phyloP scores from a whole-genome alignment of 1,140 invertebrate species.

The Pseudomyrmex cubaensis region DNA sequence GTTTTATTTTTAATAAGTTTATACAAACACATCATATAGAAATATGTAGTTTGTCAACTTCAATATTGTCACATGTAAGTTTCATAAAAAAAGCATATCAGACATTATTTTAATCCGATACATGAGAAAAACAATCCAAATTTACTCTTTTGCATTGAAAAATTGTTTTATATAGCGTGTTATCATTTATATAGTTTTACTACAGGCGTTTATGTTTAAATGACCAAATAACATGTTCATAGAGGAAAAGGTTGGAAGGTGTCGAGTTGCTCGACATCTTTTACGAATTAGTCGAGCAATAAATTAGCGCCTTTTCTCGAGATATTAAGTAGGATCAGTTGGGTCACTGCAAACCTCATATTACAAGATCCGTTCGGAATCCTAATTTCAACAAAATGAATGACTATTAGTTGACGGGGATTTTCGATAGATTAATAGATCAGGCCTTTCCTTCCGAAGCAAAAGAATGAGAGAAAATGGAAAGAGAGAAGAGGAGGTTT shows the following conservation, averaged over 20 bases:
- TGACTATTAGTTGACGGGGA: constrained; percentile 60
- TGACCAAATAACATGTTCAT: background rate
- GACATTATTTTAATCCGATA: no score
- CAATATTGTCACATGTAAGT: no score
- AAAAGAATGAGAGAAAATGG: background rate
- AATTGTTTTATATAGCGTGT: background rate
- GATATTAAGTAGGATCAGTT: constrained; percentile 58
- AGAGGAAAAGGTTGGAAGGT: constrained; percentile 27
- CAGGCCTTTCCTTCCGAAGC: constrained; percentile 40
- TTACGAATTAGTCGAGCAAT: constrained; percentile 70
- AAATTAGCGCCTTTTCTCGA: constrained; percentile 64
- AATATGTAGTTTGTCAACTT: no score
- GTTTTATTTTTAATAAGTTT: background rate
- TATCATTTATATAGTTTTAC: background rate
- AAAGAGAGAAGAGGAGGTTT: background rate
- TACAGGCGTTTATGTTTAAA: constrained; percentile 26
- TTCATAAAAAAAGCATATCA: no score
- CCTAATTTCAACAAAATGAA: constrained; percentile 71
- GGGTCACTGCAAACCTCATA: constrained; percentile 68
- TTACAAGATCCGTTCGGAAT: constrained; percentile 75
- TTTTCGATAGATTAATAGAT: constrained; percentile 70
- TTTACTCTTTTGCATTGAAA: no score
- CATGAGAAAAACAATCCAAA: no score
- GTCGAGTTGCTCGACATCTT: constrained; percentile 61
- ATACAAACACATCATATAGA: background rate